phyloP scores from a whole-genome alignment of 1,140 invertebrate genomes.

The Ceratosolen fusciceps region DNA sequence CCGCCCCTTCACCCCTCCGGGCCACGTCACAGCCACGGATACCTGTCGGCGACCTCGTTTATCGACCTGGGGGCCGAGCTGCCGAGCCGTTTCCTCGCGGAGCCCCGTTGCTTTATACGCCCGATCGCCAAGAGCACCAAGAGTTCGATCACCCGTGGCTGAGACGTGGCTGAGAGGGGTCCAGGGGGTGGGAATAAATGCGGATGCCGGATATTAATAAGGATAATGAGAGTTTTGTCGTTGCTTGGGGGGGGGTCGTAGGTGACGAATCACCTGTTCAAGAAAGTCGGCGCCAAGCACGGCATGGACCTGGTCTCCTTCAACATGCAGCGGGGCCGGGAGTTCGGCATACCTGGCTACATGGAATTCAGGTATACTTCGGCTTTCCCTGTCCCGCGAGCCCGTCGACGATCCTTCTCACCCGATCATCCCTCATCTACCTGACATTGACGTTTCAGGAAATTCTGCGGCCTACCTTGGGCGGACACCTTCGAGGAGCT shows the following conservation, averaged over 20 bases:
- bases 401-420: too few relatives aligned
- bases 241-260: conserved; percentile 53
- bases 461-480: conserved; percentile 89
- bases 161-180: too few relatives aligned
- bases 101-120: neutral
- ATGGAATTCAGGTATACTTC: conserved; percentile 82
- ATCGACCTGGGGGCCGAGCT: too few relatives aligned
- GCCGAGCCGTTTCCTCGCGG: too few relatives aligned
- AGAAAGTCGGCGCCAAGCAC: conserved; percentile 87
- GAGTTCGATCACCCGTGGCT: too few relatives aligned
- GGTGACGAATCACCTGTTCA: conserved; percentile 92
- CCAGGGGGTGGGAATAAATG: neutral
- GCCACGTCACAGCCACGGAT: too few relatives aligned
- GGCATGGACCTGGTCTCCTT: conserved; percentile 94
- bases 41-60: too few relatives aligned
- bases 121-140: too few relatives aligned
- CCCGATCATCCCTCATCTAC: neutral
- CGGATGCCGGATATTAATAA: conserved; percentile 3
- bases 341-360: conserved; percentile 92
- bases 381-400: conserved; percentile 16
- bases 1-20: too few relatives aligned
- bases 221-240: neutral
- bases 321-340: conserved; percentile 94
- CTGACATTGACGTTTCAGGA: conserved; percentile 71
- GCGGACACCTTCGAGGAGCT: conserved; percentile 88